These are phyloP conservation scores for Bilobella aurantiaca DNA, from an alignment of 1,140 invertebrate species.

Conservation along the genomic window DNA sequence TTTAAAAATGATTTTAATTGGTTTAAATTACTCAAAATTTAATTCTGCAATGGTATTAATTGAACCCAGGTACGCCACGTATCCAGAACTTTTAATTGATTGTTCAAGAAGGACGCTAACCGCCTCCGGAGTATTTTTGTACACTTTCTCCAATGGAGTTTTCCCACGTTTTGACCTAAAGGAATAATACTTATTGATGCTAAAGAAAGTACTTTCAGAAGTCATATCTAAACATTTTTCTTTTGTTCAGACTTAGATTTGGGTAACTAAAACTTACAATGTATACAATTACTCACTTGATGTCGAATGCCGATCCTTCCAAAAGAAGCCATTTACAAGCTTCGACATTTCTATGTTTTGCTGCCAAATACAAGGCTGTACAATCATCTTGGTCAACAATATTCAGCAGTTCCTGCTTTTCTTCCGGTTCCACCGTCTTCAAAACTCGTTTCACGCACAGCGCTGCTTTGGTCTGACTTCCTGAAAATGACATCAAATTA, in stretches of 20 bases:
- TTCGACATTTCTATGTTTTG: conserved; percentile 2
- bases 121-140: conserved; percentile 1
- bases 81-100: neutral
- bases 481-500: neutral
- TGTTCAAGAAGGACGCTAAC: neutral
- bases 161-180: conserved; percentile 1
- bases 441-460: neutral
- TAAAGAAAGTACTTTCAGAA: no score
- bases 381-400: neutral
- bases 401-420: neutral
- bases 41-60: conserved; percentile 8
- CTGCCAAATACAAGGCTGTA: conserved; percentile 1
- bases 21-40: conserved; percentile 1
- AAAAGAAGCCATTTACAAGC: conserved; percentile 2
- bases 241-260: neutral
- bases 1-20: no score
- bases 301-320: conserved; percentile 6
- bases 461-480: neutral
- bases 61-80: neutral
- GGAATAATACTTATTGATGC: no score
- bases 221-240: no score
- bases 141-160: conserved; percentile 14
- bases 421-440: neutral
- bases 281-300: neutral
- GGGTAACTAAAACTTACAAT: neutral